Conservation (phyloP, 2,797 vertebrate species). For the Pterois miles region DNA sequence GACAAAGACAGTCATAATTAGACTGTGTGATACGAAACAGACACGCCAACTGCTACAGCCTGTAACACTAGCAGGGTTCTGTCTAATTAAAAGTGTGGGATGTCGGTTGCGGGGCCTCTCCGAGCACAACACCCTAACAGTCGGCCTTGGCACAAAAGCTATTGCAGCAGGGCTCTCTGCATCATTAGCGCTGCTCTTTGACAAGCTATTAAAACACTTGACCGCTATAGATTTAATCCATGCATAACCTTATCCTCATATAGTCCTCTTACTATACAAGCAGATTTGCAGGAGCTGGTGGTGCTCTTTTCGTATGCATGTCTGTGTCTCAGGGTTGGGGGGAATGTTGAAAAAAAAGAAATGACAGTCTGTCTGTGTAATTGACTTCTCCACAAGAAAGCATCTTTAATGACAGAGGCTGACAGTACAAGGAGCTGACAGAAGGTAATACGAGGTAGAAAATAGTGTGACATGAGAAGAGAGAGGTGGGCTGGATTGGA, state of each 20-base stretch:
- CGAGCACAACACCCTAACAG: conserved; percentile 32
- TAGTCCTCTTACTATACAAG: background rate
- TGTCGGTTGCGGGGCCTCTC: conserved; percentile 58
- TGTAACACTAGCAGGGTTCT: conserved; percentile 29
- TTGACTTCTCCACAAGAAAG: conserved; percentile 69
- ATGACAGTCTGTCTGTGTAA: conserved; percentile 61
- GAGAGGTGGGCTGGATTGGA: conserved; percentile 27
- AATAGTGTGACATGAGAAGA: conserved; percentile 26
- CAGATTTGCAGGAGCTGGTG: conserved; percentile 15
- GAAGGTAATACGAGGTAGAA: conserved; percentile 54
- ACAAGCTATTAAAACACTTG: conserved; percentile 54
- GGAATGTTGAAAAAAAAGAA: conserved; percentile 38
- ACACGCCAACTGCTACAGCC: conserved; percentile 29
- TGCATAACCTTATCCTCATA: conserved; percentile 6
- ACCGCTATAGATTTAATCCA: conserved; percentile 49
- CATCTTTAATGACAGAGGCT: conserved; percentile 62
- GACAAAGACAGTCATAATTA: conserved; percentile 55
- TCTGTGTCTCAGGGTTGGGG: background rate
- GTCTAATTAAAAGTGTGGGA: conserved; percentile 74
- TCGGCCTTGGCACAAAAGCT: conserved; percentile 15
- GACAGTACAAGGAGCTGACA: conserved; percentile 56
- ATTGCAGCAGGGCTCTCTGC: conserved; percentile 27
- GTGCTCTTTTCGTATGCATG: background rate
- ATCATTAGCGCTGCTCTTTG: conserved; percentile 67
- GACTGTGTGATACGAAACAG: conserved; percentile 49